Base-by-base conservation (phyloP, 2,797 vertebrate species). In the Xyrichtys novacula region DNA sequence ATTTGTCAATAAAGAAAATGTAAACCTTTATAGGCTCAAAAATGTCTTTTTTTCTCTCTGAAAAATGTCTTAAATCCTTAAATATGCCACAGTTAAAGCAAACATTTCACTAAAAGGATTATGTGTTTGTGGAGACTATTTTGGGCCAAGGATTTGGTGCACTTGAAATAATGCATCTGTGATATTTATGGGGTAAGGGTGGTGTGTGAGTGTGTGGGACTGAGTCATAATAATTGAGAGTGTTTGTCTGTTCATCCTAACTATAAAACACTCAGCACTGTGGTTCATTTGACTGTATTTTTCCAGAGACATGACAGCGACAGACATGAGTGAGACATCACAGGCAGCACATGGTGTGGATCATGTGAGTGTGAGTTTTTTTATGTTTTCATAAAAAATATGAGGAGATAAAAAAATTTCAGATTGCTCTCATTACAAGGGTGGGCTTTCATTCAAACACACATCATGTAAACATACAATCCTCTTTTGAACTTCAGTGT, bases 141-240 rank as follows among this genome's bases (percentile, higher is more conserved):
- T 53, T 32, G 32, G n/a, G 48, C 42, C 38, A 16, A 17, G 9
- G 38, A 38, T 39, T 66, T 62, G 25, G 6, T 25, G 39, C 36
- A 25, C 36, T 20, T 14, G 14, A 23, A 29, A 50, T 17, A 31
- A 50, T 11, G 39, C 25, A 12, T 50, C 23, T 19, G 9, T 31
- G 22, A n/a, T 49, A 46, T 57, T 62, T 31, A 49, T 40, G n/a
- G 49, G 6, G 43, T 19, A 19, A 31, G n/a, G 26, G 17, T 5
- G 11, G 32, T 31, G 29, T 19, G 14, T 46, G 47, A 29, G 47
- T 48, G n/a, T 43, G 25, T 38, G 31, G 55, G 32, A 46, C 12
- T 34, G 15, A 55, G 36, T 50, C n/a, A 48, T 62, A 62, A 36
- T 40, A 22, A 46, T 25, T 32, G n/a, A 22, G 34, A 17, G 7